These are phyloP conservation scores for Peromyscus attwateri DNA, from an alignment of 2,797 vertebrate genomes.

Conservation along the genomic window DNA sequence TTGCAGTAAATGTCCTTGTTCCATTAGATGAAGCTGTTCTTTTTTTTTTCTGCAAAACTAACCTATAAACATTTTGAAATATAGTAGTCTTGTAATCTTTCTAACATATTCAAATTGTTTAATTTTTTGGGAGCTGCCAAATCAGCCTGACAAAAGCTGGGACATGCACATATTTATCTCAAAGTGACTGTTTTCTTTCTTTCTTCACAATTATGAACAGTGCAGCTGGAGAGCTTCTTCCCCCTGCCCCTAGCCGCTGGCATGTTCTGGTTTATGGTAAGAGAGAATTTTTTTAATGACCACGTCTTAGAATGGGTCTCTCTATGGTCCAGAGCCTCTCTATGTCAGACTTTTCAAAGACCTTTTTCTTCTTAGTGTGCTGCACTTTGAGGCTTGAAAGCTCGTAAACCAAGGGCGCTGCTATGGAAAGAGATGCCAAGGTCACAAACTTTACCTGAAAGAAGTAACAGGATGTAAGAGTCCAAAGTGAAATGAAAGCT, in stretches of 20 bases:
- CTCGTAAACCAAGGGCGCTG: constrained; percentile 66
- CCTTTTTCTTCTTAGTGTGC: constrained; percentile 57
- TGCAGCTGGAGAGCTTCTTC: constrained; percentile 45
- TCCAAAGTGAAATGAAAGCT: constrained; percentile 67
- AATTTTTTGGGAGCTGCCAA: constrained; percentile 26
- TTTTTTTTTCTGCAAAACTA: constrained; percentile 60
- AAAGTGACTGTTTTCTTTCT: constrained; percentile 61
- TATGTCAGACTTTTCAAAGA: constrained; percentile 66
- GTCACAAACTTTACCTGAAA: constrained; percentile 71
- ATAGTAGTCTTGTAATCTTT: constrained; percentile 58
- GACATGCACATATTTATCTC: constrained; percentile 52
- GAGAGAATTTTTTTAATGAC: constrained; percentile 45
- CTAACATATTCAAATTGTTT: constrained; percentile 66
- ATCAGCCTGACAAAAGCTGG: constrained; percentile 35
- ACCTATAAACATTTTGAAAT: constrained; percentile 72
- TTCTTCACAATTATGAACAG: constrained; percentile 60
- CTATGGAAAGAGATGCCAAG: constrained; percentile 59
- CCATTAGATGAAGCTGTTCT: constrained; percentile 65
- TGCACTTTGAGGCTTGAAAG: constrained; percentile 69
- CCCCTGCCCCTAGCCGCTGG: not conserved
- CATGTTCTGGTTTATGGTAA: constrained; percentile 63
- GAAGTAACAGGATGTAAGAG: constrained; percentile 62
- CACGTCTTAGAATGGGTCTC: constrained; percentile 47
- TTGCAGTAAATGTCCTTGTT: constrained; percentile 68
- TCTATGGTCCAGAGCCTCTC: constrained; percentile 26